phyloP scores from a whole-genome alignment of 1,140 invertebrate genomes.

The Polyergus mexicanus region DNA sequence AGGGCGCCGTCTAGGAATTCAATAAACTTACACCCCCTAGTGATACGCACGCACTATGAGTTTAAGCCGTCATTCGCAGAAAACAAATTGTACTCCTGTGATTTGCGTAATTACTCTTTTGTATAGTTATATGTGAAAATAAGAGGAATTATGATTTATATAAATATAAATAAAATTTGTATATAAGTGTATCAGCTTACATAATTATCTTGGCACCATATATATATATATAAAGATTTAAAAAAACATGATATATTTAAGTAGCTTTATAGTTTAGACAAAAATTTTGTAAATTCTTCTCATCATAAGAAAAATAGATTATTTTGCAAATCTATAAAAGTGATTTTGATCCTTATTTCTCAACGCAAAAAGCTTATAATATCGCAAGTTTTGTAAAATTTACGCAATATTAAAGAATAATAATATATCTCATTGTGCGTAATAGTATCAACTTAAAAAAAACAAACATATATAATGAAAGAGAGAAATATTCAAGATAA shows the following conservation, averaged over 20 bases:
- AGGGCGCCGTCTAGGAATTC: constrained; percentile 58
- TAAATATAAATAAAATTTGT: not conserved
- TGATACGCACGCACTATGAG: not conserved
- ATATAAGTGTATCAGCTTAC: not conserved
- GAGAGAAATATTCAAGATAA: constrained; percentile 46
- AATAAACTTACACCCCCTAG: constrained; percentile 55
- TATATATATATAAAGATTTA: not conserved
- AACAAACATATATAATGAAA: constrained; percentile 29
- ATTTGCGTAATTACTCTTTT: not conserved
- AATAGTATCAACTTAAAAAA: not conserved
- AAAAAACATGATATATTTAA: not conserved
- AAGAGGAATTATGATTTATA: not conserved
- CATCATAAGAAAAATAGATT: too few species aligned
- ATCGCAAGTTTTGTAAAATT: not conserved
- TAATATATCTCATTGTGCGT: not conserved
- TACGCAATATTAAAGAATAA: not conserved
- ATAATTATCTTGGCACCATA: too few species aligned
- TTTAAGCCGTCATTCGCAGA: constrained; percentile 17
- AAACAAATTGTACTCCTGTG: constrained; percentile 32
- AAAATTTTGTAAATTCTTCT: not conserved
- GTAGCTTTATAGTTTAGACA: not conserved
- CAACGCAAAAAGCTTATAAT: not conserved
- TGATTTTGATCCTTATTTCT: not conserved
- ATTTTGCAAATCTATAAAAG: not conserved
- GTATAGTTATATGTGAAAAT: not conserved